Evolutionary conservation across 2,113 vertebrate species (phyloP).

Genomic region (Perca flavescens): DNA sequence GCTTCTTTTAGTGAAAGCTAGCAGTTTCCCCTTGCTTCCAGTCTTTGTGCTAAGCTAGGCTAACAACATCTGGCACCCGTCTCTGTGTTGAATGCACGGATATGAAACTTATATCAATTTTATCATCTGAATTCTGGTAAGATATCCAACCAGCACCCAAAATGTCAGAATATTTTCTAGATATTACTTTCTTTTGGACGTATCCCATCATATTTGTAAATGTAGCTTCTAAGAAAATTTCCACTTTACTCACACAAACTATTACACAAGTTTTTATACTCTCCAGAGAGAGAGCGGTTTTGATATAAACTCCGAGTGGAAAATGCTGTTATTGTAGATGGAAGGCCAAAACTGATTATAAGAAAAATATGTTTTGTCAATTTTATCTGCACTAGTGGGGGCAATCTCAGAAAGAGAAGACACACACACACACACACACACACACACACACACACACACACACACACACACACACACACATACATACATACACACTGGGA

Average conservation of each 20-base stretch:
- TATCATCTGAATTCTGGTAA: neutral
- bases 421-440: conserved; percentile 22
- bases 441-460: conserved; percentile 20
- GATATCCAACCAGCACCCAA: no score
- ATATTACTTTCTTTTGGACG: neutral
- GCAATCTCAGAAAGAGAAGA: conserved; percentile 26
- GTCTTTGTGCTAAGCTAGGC: conserved; percentile 32
- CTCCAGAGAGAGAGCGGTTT: neutral
- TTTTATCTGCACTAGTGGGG: conserved; percentile 36
- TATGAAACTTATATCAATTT: neutral
- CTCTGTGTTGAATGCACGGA: neutral
- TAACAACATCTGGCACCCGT: neutral
- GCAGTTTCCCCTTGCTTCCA: neutral
- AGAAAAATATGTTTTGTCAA: conserved; percentile 11
- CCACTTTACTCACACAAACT: neutral
- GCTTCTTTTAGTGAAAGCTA: neutral
- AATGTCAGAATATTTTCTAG: neutral
- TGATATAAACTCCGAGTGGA: neutral
- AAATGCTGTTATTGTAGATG: neutral
- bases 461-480: conserved; percentile 27
- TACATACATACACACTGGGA: conserved; percentile 12
- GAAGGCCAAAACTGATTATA: conserved; percentile 12
- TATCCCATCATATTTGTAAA: neutral
- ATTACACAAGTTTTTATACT: neutral
- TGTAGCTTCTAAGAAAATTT: neutral